Base-by-base conservation (phyloP, 2,888 invertebrate species). In the Agrochola lota region DNA sequence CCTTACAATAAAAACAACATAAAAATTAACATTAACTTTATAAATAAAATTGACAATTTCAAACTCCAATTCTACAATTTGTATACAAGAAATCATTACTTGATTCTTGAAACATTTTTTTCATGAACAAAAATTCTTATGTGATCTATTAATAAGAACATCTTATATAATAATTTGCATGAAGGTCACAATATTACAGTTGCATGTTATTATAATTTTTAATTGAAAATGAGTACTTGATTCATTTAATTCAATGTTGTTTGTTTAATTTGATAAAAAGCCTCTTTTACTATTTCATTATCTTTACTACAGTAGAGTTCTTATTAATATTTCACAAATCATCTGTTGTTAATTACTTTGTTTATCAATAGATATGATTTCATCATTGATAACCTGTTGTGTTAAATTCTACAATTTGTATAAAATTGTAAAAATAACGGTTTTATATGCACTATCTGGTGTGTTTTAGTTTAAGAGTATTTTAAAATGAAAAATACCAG, bases 141-240 rank as follows among this genome's bases (percentile, higher is more conserved):
- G 20, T 67, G 35, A 40, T 62, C 78, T 64, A 52, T 62, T 73
- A 30, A 43, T 68, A 71, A 40, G 35, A 43, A 62, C 46, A 62
- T 78, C 74, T 84, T 86, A 84, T 60, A 73, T 84, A 87, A 73
- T 84, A 87, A 84, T 87, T 72, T 86, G 57, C 66, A 66, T 84
- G 84, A 84, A 84, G 84, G 80, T 79, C 67, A 84, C 9, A 49
- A 59, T 57, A 74, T 84, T 64, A 85, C 62, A 78, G 43, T 60
- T 43, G 67, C 71, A 75, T 87, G 66, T 52, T 60, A 78, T 49
- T 30, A 67, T 75, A 70, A 63, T 30, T 80, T 67, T 77, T 68
- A 88, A 76, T 72, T 77, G 74, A 67, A 63, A 63, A 71, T 84
- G 30, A 82, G 73, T 40, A 71, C 62, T 86, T 73, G 60, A 86